phyloP scores from a whole-genome alignment of 2,113 vertebrate species.

The Odontophorus gujanensis region DNA sequence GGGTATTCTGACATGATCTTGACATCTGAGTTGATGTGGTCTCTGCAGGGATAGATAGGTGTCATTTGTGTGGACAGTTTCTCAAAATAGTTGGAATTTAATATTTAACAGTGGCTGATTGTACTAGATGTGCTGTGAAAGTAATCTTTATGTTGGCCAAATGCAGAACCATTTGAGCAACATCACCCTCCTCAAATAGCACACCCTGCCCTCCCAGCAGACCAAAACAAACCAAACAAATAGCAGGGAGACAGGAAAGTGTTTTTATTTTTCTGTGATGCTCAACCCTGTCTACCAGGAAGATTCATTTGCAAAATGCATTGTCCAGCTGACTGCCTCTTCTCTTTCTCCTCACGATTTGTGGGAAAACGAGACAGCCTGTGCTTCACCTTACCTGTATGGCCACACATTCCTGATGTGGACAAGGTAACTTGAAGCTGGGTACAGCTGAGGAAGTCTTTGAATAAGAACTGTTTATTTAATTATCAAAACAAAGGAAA shows the following conservation, averaged over 20 bases:
- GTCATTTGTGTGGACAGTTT: background rate
- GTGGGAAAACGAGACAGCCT: background rate
- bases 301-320: background rate
- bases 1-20: background rate
- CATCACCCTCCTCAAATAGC: background rate
- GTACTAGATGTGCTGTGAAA: background rate
- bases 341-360: background rate
- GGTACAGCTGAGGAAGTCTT: background rate
- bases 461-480: slow-evolving; percentile 2
- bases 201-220: fast-evolving
- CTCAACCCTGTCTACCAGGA: background rate
- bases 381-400: background rate
- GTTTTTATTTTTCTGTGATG: background rate
- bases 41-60: background rate
- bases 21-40: background rate
- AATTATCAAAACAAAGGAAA: slow-evolving; percentile 55
- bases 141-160: background rate
- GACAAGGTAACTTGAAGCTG: background rate
- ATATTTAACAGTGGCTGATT: background rate
- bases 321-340: background rate
- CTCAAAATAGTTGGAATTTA: background rate
- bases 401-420: background rate
- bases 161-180: background rate
- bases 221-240: background rate
- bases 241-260: background rate